Conservation (phyloP, 2,113 vertebrate species). For the Montifringilla adamsi region DNA sequence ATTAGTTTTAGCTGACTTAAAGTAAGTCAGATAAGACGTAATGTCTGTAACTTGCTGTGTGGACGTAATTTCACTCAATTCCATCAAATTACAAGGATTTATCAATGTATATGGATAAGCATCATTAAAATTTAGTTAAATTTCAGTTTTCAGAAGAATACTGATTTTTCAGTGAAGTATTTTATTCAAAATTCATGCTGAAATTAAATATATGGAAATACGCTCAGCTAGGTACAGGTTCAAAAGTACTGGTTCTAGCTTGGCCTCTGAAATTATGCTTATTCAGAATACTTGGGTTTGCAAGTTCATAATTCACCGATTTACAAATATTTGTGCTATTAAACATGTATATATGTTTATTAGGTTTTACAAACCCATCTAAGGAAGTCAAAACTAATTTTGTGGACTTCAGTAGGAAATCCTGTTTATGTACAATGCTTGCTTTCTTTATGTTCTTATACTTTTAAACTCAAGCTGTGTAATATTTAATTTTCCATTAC, state of each 20-base stretch:
- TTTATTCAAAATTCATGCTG: background rate
- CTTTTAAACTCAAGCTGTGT: background rate
- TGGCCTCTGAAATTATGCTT: background rate
- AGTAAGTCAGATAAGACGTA: background rate
- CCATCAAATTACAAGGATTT: background rate
- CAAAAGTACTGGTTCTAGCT: background rate
- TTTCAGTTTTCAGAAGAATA: background rate
- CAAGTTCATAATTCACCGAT: background rate
- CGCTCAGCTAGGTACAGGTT: background rate
- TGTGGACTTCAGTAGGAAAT: background rate
- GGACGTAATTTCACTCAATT: background rate
- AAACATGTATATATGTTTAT: background rate
- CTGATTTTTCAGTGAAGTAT: background rate
- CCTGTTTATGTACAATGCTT: background rate
- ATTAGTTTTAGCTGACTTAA: constrained; percentile 2
- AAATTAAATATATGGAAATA: background rate
- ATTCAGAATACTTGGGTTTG: background rate
- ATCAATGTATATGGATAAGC: background rate
- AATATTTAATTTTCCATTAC: constrained; percentile 27
- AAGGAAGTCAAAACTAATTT: background rate
- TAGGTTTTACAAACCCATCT: background rate
- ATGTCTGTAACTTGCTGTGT: background rate
- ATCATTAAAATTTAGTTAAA: background rate
- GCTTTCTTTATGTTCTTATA: background rate
- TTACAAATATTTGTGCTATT: constrained; percentile 1